Evolutionary conservation across 1,140 invertebrate species (phyloP), one percentile per base, ranked within the genome.

Genomic region (Calliopsis andreniformis): DNA sequence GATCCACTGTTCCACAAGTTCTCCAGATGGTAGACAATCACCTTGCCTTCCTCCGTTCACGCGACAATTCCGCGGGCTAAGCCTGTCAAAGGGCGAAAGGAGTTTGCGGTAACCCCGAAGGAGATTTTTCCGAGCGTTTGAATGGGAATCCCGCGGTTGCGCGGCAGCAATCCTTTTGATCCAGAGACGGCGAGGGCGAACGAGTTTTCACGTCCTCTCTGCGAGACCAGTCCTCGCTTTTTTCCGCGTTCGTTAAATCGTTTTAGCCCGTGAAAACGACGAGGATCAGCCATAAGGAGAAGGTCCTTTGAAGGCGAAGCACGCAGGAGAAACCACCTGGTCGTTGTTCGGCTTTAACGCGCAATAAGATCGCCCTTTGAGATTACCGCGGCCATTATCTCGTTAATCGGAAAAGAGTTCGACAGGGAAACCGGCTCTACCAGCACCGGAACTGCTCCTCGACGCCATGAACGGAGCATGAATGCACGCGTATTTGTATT

Each of bases 381-480:
- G 88, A 89, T 89, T 89, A 83, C 64, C 66, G 43, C 14, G 59
- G 23, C 82, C 47, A 87, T 82, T 86, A 85, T 85, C 82, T 82
- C 69, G 75, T 62, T 88, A 89, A 89, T 88, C 86, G 83, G 78
- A 81, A 85, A 89, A 87, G 84, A 88, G 87, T 89, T 89, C 56
- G 80, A 78, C n/a, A 20, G 49, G 43, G 68, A 39, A 72, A 78
- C 59, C 68, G 68, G 68, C 51, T 59, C 28, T n/a, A n/a, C n/a
- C n/a, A n/a, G 14, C 2, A 45, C 71, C 49, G 71, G 53, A 55
- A 66, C 62, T 55, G 7, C 16, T 66, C 61, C 25, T 67, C 51
- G 0, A 56, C 49, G 49, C 10, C 39, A n/a, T n/a, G n/a, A n/a
- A n/a, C n/a, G n/a, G 12, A 18, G 42, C 12, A 25, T 25, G 5